Evolutionary conservation across 2,113 vertebrate genomes (phyloP), one percentile per base, ranked within the genome.

Genomic region (Sinocyclocheilus anshuiensis): DNA sequence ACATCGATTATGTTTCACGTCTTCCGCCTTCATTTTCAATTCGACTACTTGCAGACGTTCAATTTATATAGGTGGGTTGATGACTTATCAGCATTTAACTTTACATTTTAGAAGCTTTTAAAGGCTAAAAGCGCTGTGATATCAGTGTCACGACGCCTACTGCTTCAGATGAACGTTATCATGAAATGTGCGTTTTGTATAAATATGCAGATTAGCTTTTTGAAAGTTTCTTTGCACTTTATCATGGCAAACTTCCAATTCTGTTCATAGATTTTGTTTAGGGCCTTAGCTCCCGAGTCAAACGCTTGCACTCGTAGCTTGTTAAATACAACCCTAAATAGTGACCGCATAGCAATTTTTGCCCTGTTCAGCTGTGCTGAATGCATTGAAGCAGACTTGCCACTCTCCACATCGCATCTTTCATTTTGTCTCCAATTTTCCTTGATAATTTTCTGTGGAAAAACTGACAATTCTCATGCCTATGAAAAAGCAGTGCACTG

Each of bases 361-460:
- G 18, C 13, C 18, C 39, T 33, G 20, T 87, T 82, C 72, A 71
- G 89, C 85, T 88, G 89, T 91, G 90, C 91, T 86, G 91, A 93
- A 92, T 92, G 89, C 87, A 91, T 88, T 81, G 91, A 90, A 92
- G 87, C 78, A 61, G 57, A 61, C 57, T 22, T 61, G 57, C 57
- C 8, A 26, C 91, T 92, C 91, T 86, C 90, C 85, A 77, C 91
- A 90, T 90, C 90, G 87, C 24, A 89, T n/a, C 90, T 88, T 90
- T 93, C 91, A 91, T 81, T 93, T 95, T 94, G 89, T 87, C 88
- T 85, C 87, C 88, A 89, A 93, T 92, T 92, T 86, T 90, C 86
- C 89, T 89, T 91, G 89, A 94, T 94, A 91, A 92, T 94, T 92
- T 94, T 92, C 92, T 92, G 89, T 87, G 87, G 89, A 92, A 94